Evolutionary conservation across 2,113 vertebrate genomes (phyloP), one percentile per base, ranked within the genome.

Genomic region (Otus sunia): DNA sequence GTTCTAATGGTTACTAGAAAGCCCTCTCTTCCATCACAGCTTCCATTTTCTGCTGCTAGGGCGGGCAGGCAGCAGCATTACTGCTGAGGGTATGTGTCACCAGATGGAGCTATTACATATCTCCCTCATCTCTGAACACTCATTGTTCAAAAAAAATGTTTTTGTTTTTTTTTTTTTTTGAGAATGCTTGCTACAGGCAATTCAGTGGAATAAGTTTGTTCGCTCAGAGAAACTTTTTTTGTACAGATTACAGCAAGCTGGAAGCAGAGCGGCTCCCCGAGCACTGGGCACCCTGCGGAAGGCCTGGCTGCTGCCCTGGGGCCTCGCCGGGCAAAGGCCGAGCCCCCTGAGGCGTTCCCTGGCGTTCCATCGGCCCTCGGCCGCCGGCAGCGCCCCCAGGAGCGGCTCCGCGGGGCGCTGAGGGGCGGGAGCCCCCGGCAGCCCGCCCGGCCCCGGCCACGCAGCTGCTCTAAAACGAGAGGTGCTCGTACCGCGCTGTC

Each of bases 401-500:
- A 6, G 41, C 41, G 41, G 41, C 15, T 43, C 43, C 15, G 43
- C 43, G 11, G 5, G 39, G 39, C 11, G 39, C 11, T 39, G 39
- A 39, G 11, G 8, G 29, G 45, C 25, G 4, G 22, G 1, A 9
- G 7, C 11, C 15, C 13, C 6, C 4, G 15, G 5, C 32, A 13
- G 8, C 3, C 5, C 41, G 17, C 9, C 2, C 30, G 12, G 23
- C 27, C 26, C 23, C 25, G 1, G 32, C n/a, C 37, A 12, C 34
- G 6, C 9, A 3, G 45, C 59, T 3, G 18, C 32, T 26, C 71
- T 11, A 1, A 3, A 30, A 6, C 1, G 30, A 22, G 12, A 18
- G 19, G 3, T 8, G 41, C 45, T 15, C 3, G 3, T 2, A 47
- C 66, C 4, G 1, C 0, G 10, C 47, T 3, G 15, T 1, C 62